phyloP scores from a whole-genome alignment of 2,113 vertebrate genomes.

The Martes martes region DNA sequence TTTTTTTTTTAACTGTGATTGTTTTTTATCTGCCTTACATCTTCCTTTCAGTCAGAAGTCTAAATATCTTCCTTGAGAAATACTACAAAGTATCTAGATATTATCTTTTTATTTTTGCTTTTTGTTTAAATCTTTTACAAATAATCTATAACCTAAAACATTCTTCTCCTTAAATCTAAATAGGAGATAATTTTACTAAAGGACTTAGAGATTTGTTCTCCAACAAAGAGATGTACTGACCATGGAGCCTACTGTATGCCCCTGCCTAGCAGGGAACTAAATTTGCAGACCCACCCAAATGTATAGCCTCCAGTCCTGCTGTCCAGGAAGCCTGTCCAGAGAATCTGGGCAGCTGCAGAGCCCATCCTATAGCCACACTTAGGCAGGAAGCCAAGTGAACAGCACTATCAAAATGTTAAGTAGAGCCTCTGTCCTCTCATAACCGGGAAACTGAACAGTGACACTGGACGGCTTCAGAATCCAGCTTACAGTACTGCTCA shows the following conservation, averaged over 20 bases:
- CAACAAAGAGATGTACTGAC: background rate
- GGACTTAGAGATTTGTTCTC: background rate
- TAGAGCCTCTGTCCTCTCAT: background rate
- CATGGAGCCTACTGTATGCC: background rate
- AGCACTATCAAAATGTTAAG: background rate
- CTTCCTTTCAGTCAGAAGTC: background rate
- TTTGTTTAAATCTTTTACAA: constrained; percentile 7
- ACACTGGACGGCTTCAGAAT: background rate
- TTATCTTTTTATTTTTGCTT: background rate
- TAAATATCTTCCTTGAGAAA: background rate
- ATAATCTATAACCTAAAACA: background rate
- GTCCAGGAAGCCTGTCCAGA: background rate
- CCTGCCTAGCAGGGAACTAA: background rate
- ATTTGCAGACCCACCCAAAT: background rate
- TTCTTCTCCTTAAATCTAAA: background rate
- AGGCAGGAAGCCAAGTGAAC: background rate
- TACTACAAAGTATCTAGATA: background rate
- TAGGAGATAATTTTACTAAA: background rate
- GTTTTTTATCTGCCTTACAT: background rate
- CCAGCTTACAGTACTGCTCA: background rate
- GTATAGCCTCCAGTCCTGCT: background rate
- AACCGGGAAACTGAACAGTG: background rate
- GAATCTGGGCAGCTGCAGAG: background rate
- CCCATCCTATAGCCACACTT: background rate
- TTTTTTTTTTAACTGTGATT: background rate